Evolutionary conservation across 2,888 invertebrate species (phyloP).

Genomic region (Choreutis nemorana): DNA sequence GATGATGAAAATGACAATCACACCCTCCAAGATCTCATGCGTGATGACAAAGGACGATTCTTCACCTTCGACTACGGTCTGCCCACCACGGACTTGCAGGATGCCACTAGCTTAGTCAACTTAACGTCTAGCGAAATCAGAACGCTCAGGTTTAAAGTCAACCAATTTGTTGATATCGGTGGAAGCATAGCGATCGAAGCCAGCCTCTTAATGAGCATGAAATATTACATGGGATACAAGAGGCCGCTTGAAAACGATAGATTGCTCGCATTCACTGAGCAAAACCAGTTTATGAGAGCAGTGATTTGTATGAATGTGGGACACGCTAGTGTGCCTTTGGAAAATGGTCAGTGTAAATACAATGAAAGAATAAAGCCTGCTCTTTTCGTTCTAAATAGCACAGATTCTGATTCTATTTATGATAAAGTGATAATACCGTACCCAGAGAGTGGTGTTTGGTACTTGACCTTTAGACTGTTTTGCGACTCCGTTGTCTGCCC

Average conservation of each 20-base stretch:
- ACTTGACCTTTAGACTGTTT: slow-evolving; percentile 75
- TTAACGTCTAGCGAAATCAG: slow-evolving; percentile 71
- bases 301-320: slow-evolving; percentile 70
- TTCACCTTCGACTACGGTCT: slow-evolving; percentile 81
- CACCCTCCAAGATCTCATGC: slow-evolving; percentile 41
- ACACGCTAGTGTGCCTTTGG: slow-evolving; percentile 67
- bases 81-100: slow-evolving; percentile 68
- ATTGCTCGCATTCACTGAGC: slow-evolving; percentile 46
- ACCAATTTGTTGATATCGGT: slow-evolving; percentile 78
- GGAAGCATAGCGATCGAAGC: slow-evolving; percentile 79
- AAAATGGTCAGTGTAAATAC: slow-evolving; percentile 68
- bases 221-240: slow-evolving; percentile 54
- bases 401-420: slow-evolving; percentile 68
- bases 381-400: slow-evolving; percentile 71
- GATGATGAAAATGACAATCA: slow-evolving; percentile 34
- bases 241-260: slow-evolving; percentile 27
- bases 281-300: slow-evolving; percentile 58
- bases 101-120: slow-evolving; percentile 72
- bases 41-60: slow-evolving; percentile 74
- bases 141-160: slow-evolving; percentile 74
- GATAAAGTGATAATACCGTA: slow-evolving; percentile 76
- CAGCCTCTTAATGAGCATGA: slow-evolving; percentile 70
- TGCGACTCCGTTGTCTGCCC: slow-evolving; percentile 66
- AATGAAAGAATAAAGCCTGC: slow-evolving; percentile 61
- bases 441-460: slow-evolving; percentile 87